A percentile compares a stretch with the other conserved stretches of the same genome.
Conservation (phyloP, 2,113 vertebrate genomes). For the Takifugu bimaculatus region DNA sequence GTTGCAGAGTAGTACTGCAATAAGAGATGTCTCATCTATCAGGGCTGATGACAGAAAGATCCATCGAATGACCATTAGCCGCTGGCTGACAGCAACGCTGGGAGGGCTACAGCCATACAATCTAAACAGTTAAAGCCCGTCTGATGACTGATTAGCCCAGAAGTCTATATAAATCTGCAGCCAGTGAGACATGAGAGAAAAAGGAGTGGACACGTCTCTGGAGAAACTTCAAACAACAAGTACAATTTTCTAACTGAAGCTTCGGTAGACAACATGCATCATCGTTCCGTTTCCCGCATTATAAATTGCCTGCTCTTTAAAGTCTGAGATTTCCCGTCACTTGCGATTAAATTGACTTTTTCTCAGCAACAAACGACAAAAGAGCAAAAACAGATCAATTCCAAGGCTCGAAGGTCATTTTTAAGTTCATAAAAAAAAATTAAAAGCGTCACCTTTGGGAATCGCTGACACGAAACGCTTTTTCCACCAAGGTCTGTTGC, state of each 20-base stretch:
- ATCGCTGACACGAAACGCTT: constrained; percentile 97
- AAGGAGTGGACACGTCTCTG: no score
- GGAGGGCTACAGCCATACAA: no score
- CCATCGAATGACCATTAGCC: no score
- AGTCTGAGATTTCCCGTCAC: constrained; percentile 58
- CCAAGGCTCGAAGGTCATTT: constrained; percentile 21
- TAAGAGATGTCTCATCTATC: no score
- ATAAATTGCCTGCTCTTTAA: constrained; percentile 63
- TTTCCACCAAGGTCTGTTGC: constrained; percentile 97
- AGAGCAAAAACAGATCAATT: constrained; percentile 28
- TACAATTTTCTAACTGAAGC: constrained; percentile 62
- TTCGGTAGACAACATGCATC: constrained; percentile 57
- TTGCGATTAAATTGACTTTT: constrained; percentile 51
- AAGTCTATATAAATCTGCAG: no score
- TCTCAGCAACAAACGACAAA: constrained; percentile 8
- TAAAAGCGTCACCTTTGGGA: constrained; percentile 85
- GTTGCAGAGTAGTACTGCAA: constrained; percentile 53
- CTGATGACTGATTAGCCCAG: no score
- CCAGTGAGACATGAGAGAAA: no score
- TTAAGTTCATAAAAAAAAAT: constrained; percentile 18
- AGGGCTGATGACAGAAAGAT: no score
- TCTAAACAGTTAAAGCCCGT: no score
- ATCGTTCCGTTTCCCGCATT: constrained; percentile 58
- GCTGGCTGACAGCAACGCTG: no score
- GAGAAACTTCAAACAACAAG: no score